These are phyloP conservation scores for Maccullochella peelii DNA, from an alignment of 2,113 vertebrate species.

Conservation along the genomic window DNA sequence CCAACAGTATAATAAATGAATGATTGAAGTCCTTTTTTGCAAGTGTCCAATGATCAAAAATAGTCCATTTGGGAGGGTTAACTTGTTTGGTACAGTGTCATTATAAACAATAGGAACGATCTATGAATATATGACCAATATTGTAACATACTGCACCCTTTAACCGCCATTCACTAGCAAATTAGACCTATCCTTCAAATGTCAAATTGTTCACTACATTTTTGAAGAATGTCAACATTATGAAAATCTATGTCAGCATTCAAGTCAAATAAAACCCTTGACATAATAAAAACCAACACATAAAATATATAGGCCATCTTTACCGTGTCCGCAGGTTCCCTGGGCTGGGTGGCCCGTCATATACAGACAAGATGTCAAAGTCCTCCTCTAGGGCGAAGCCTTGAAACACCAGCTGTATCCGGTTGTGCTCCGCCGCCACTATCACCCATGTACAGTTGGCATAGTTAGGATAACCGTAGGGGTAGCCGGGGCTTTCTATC, in stretches of 20 bases:
- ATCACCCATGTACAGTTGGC: slow-evolving; percentile 99
- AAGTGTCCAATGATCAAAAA: background rate
- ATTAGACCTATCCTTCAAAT: background rate
- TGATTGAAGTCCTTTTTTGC: background rate
- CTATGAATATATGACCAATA: background rate
- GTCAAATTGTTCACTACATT: background rate
- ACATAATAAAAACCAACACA: background rate
- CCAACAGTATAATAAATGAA: background rate
- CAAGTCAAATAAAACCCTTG: background rate
- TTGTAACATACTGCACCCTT: background rate
- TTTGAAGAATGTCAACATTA: too few species aligned
- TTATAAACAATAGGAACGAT: background rate
- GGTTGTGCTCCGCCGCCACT: slow-evolving; percentile 92
- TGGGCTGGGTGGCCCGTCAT: slow-evolving; percentile 92
- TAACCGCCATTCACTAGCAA: background rate
- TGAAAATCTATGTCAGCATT: background rate
- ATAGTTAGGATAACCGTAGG: slow-evolving; percentile 98
- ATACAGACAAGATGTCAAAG: slow-evolving; percentile 96
- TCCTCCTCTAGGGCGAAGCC: slow-evolving; percentile 98
- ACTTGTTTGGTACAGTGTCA: background rate
- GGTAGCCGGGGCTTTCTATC: slow-evolving; percentile 97
- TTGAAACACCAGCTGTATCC: slow-evolving; percentile 98
- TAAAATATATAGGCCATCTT: background rate
- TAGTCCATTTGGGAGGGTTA: too few species aligned
- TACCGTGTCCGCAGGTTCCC: slow-evolving; percentile 95